phyloP scores from a whole-genome alignment of 2,113 vertebrate species.

The Sphyrna mokarran region DNA sequence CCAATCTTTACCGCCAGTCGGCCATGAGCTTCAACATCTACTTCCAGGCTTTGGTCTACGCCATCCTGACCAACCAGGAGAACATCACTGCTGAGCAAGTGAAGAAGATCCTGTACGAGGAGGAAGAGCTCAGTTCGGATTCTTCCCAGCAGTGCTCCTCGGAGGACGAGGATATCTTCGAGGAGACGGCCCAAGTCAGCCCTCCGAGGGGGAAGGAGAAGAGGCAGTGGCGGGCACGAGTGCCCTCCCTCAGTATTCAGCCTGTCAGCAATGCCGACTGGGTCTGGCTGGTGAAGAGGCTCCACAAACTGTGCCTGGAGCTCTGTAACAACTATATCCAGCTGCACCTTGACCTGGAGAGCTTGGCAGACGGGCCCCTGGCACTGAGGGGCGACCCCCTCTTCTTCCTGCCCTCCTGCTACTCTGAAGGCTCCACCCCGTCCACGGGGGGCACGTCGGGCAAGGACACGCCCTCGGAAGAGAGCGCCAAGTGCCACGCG shows the following conservation, averaged over 20 bases:
- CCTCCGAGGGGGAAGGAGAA: slow-evolving; percentile 80
- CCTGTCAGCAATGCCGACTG: slow-evolving; percentile 79
- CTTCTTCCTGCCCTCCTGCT: slow-evolving; percentile 82
- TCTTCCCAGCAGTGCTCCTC: slow-evolving; percentile 89
- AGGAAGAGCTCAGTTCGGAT: slow-evolving; percentile 81
- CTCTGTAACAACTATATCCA: slow-evolving; percentile 92
- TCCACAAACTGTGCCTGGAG: slow-evolving; percentile 89
- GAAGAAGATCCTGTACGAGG: slow-evolving; percentile 80
- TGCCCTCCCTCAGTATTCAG: slow-evolving; percentile 77
- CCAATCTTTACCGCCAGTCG: slow-evolving; percentile 90
- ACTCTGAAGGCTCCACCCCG: slow-evolving; percentile 78
- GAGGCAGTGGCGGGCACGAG: slow-evolving; percentile 71
- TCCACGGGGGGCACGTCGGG: slow-evolving; percentile 73
- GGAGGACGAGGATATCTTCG: slow-evolving; percentile 95
- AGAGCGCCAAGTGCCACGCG: slow-evolving; percentile 59
- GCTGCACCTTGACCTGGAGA: slow-evolving; percentile 89
- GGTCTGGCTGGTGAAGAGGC: slow-evolving; percentile 84
- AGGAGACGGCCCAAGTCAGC: slow-evolving; percentile 93
- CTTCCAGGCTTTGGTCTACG: slow-evolving; percentile 82
- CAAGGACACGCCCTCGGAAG: slow-evolving; percentile 79
- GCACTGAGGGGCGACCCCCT: slow-evolving; percentile 61
- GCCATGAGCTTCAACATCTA: slow-evolving; percentile 97
- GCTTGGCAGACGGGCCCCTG: slow-evolving; percentile 64
- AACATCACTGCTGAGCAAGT: slow-evolving; percentile 81
- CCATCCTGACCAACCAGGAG: slow-evolving; percentile 80